A percentile compares a stretch with the other conserved stretches of the same genome.
These are phyloP conservation scores for Epinephelus fuscoguttatus DNA, from an alignment of 2,113 vertebrate species.

Conservation along the genomic window DNA sequence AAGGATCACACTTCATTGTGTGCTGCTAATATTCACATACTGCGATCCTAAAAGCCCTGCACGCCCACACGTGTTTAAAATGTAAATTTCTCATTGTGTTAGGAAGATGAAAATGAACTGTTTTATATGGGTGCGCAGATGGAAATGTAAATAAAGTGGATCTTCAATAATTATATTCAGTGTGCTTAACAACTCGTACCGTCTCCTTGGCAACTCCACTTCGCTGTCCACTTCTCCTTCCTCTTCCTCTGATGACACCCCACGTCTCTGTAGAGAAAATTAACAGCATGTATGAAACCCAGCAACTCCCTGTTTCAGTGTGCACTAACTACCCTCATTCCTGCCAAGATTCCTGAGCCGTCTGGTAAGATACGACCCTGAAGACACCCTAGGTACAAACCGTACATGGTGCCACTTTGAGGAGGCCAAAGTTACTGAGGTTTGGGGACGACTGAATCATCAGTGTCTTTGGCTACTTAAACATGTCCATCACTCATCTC, in stretches of 20 bases:
- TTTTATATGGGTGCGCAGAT: not conserved
- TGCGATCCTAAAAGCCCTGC: not conserved
- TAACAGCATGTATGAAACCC: not conserved
- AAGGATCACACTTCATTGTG: not conserved
- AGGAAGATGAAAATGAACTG: too few relatives aligned
- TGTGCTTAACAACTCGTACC: conserved; percentile 77
- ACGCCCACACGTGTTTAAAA: not conserved
- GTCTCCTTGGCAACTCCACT: conserved; percentile 90
- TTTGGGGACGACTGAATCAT: not conserved
- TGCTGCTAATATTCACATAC: not conserved
- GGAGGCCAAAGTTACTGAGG: not conserved
- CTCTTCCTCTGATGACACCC: conserved; percentile 93
- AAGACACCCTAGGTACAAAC: not conserved
- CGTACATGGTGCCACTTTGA: not conserved
- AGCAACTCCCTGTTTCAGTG: not conserved
- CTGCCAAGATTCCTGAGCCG: conserved; percentile 3
- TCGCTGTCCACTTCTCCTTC: conserved; percentile 96
- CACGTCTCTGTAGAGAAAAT: conserved; percentile 86
- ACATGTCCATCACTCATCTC: not conserved
- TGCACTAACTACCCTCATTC: not conserved
- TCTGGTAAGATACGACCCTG: not conserved
- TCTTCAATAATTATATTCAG: not conserved
- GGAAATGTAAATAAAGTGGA: not conserved
- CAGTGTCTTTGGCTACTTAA: not conserved
- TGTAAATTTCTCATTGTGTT: not conserved